Base-by-base conservation (phyloP, 2,797 vertebrate genomes). In the Enteromius unitaeniatus region DNA sequence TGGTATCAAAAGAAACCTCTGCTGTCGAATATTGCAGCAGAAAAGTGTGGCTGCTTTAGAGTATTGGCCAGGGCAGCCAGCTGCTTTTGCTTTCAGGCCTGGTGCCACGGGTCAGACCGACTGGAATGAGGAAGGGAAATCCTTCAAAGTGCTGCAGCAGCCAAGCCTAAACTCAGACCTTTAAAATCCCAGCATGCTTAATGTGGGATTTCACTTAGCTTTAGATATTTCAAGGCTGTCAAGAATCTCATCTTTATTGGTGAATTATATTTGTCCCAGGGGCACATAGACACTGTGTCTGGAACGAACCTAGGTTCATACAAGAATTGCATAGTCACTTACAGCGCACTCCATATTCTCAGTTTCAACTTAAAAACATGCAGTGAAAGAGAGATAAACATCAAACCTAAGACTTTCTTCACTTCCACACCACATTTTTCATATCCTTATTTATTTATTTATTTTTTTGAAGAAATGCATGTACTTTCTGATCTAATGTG, bases 41-140 rank as follows among this genome's bases (percentile, higher is more conserved):
- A 37, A 51, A 79, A 23, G 26, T 31, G 42, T 31, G 31, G 19
- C 17, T 65, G 64, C 11, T 34, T 19, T 68, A 65, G 3, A 28
- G n/a, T 62, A 11, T 65, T 40, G 13, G 7, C 31, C 6, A 15
- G 5, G 67, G 34, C 17, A 58, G 51, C 67, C 40, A 72, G 53
- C 31, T 77, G 73, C 81, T 77, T 82, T 67, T 82, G 31, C 62
- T 47, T 83, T 83, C 47, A 77, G 73, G 23, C 55, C 26, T 2
- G 0, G 28, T 64, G 80, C 69, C 28, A 75, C 10, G 37, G 58
- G 58, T 65, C 70, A 82, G 58, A 40, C 69, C 3, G 70, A 37
- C 34, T 68, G 49, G 60, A 76, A 77, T 83, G 72, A 67, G 64
- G 81, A 68, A 83, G 81, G 34, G n/a, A 68, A 83, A 77, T 77